Evolutionary conservation across 2,797 vertebrate genomes (phyloP), one percentile per base, ranked within the genome.

Genomic region (Hypotaenidia okinawae): DNA sequence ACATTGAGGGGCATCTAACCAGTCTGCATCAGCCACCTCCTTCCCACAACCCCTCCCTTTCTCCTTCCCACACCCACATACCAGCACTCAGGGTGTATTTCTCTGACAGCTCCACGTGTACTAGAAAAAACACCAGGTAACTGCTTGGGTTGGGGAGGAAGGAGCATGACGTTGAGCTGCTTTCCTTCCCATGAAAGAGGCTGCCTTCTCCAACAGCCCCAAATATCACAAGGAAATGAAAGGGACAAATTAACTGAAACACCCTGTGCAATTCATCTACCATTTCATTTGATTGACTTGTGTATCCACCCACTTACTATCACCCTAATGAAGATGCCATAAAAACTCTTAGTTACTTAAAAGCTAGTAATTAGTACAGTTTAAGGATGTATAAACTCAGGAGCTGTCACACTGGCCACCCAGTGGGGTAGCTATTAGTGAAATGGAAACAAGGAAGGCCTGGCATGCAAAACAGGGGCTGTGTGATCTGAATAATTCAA

Each of bases 311-410:
- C 87, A 68, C 87, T 87, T 62, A 87, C 49, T 87, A 72, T 70
- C 57, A 83, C 86, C 67, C 88, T 88, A 96, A 94, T 63, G 76
- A 95, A 91, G 92, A 90, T 2, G 22, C 33, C 69, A 81, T 95
- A 93, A 96, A 97, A 92, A 24, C 73, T 32, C 89, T 75, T 30
- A 58, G 73, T 93, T 85, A 69, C 58, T 92, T 86, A 69, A 87
- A 94, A 94, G 91, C 51, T 79, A 59, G 87, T 88, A 94, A 96
- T 97, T 93, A 96, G 87, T 59, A 73, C 79, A 84, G 73, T 81
- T 94, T 92, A 96, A 92, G 91, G 67, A 33, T 45, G 69, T 88
- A 57, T 77, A 87, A 96, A 83, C 92, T 62, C 61, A 35, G 80
- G 47, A 94, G 58, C 43, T 86, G 89, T 90, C 87, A 82, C 1